Base-by-base conservation (phyloP, 2,797 vertebrate species). In the Erithacus rubecula region DNA sequence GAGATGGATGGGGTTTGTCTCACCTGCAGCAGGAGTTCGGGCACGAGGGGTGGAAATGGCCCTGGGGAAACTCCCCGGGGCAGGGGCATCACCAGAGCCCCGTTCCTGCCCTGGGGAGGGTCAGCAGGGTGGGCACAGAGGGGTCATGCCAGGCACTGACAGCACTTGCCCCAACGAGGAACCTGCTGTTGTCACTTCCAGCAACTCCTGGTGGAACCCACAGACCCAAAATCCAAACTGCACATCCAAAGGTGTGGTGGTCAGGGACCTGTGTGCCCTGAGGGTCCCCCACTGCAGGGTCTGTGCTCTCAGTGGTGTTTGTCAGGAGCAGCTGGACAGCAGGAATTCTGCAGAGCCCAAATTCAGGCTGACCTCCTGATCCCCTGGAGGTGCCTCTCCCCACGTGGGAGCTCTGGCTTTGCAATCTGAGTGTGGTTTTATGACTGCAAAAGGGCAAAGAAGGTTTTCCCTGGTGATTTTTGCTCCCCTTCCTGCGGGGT, bases 1-100 rank as follows among this genome's bases (percentile, higher is more conserved):
- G 47, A 90, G 90, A 88, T 74, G 93, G 90, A 95, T 86, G 93
- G 41, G 49, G 29, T 62, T 74, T 27, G 80, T 88, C 93, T 62
- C 36, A 41, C 34, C 62, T 89, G 56, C 47, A 21, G 71, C 11
- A 43, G 71, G 81, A 91, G 67, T 58, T 36, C 0, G 5, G 77
- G 58, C 5, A 4, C 0, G 1, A 44, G 43, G 39, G 0, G 13
- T 55, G 65, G 26, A 68, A 70, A 17, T 0, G 29, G 51, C 12
- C 0, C 1, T 19, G n/a, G 1, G 19, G 32, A 34, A 69, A 69
- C 10, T 34, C 4, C 17, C 27, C 0, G 1, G 64, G 12, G 36
- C 75, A 51, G 32, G 39, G 56, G 30, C 9, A 30, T 29, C 30
- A 0, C 6, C 58, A 63, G 29, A 5, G 0, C 20, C 29, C 47